phyloP scores from a whole-genome alignment of 2,888 invertebrate genomes.

The Periphyllus acericola region DNA sequence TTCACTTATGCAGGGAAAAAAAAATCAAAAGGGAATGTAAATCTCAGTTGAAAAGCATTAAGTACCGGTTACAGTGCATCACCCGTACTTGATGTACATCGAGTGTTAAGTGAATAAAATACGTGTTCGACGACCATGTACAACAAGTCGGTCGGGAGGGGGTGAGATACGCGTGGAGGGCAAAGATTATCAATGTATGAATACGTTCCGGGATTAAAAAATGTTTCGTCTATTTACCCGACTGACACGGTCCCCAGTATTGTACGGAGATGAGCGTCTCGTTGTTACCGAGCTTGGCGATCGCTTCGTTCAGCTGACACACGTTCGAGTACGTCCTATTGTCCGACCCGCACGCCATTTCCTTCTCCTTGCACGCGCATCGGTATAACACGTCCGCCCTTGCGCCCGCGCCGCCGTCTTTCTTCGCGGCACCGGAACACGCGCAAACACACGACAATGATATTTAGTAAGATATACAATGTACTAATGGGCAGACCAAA shows the following conservation, averaged over 20 bases:
- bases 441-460: neutral
- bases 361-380: constrained; percentile 44
- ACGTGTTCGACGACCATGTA: neutral
- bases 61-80: neutral
- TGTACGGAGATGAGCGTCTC: neutral
- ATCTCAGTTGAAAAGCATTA: neutral
- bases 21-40: neutral
- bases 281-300: neutral
- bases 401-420: neutral
- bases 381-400: neutral
- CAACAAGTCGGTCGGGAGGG: neutral
- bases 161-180: neutral
- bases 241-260: constrained; percentile 51
- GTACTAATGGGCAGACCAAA: no score
- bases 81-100: neutral
- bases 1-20: neutral
- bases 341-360: constrained; percentile 43
- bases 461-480: no score
- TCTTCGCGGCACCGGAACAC: neutral
- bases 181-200: neutral
- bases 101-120: neutral
- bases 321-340: constrained; percentile 44
- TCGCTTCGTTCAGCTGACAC: constrained; percentile 41
- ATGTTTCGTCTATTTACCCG: constrained; percentile 30
- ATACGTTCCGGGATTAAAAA: neutral